These are phyloP conservation scores for Eubasilissa splendida DNA, from an alignment of 2,888 invertebrate genomes.

Conservation along the genomic window DNA sequence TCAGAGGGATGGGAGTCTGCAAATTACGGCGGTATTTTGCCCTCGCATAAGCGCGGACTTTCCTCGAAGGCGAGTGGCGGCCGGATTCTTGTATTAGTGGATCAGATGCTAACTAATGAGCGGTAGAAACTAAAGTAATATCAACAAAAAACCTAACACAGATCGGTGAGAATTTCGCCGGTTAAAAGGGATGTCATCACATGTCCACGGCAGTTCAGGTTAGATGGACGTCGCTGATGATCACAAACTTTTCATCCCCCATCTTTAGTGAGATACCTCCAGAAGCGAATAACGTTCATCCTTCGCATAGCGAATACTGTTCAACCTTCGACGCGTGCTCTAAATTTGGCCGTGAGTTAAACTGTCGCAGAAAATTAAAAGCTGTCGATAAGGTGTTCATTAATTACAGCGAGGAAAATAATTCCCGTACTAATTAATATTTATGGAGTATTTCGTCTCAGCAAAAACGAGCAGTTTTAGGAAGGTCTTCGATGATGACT, in stretches of 20 bases:
- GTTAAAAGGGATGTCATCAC: conserved; percentile 17
- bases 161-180: conserved; percentile 39
- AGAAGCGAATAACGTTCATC: background rate
- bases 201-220: conserved; percentile 38
- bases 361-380: conserved; percentile 39
- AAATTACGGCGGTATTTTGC: conserved; percentile 27
- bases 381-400: background rate
- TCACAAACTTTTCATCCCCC: background rate
- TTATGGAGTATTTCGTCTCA: conserved; percentile 4
- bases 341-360: background rate
- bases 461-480: conserved; percentile 33
- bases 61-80: conserved; percentile 24
- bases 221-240: conserved; percentile 3
- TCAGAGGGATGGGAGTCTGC: conserved; percentile 5
- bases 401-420: conserved; percentile 17
- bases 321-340: conserved; percentile 7
- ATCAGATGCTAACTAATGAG: conserved; percentile 43
- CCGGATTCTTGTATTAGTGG: conserved; percentile 46
- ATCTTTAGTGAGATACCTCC: background rate
- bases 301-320: background rate
- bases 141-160: conserved; percentile 17
- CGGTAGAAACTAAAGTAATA: conserved; percentile 7
- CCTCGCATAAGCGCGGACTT: conserved; percentile 18
- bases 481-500: conserved; percentile 31
- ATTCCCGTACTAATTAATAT: conserved; percentile 34